phyloP scores from a whole-genome alignment of 2,888 invertebrate species.

The Cosmopolites sordidus region DNA sequence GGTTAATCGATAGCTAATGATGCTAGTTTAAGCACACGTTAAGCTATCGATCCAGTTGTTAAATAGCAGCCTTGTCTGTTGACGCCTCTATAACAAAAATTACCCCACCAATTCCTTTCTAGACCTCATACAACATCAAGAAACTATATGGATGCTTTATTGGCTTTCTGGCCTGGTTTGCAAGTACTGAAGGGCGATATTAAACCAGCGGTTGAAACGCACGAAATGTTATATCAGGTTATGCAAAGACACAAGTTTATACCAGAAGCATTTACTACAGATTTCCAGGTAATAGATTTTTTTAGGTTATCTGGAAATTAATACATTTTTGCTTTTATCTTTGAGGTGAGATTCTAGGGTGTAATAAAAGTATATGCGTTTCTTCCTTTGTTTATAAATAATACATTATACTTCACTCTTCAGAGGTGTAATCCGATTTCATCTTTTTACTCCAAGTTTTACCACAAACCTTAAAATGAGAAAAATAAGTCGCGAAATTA shows the following conservation, averaged over 20 bases:
- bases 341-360: not conserved
- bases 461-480: too few species aligned
- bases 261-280: constrained; percentile 97
- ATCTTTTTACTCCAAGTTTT: too few species aligned
- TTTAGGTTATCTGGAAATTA: not conserved
- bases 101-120: constrained; percentile 21
- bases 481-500: too few species aligned
- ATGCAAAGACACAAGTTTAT: constrained; percentile 97
- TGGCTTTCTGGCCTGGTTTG: constrained; percentile 98
- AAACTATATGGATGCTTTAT: constrained; percentile 94
- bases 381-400: too few species aligned
- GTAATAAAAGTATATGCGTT: too few species aligned
- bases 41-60: too few species aligned
- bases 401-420: too few species aligned
- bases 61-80: too few species aligned
- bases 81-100: too few species aligned
- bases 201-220: constrained; percentile 96
- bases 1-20: too few species aligned
- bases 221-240: constrained; percentile 98
- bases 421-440: too few species aligned
- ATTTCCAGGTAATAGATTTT: constrained; percentile 71
- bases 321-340: not conserved
- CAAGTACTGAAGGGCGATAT: constrained; percentile 82
- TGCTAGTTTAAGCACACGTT: too few species aligned
- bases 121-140: constrained; percentile 88